These are phyloP conservation scores for Onychorhynchus coronatus DNA, from an alignment of 2,113 vertebrate species.

Conservation along the genomic window DNA sequence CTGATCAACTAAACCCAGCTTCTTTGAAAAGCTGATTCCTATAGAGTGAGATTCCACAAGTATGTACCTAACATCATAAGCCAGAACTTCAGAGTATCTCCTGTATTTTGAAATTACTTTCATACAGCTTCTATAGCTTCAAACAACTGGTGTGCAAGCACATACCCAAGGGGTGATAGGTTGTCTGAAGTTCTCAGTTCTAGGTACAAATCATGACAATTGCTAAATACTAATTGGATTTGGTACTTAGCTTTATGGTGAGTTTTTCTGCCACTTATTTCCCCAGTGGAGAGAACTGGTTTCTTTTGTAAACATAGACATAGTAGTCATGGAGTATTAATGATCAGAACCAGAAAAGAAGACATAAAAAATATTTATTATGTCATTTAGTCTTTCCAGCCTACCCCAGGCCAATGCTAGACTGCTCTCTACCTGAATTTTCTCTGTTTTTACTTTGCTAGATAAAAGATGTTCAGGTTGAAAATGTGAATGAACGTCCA, in stretches of 20 bases:
- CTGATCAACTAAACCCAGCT: not conserved
- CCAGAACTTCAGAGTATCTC: not conserved
- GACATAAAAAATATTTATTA: not conserved
- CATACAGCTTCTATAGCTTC: not conserved
- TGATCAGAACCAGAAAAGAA: not conserved
- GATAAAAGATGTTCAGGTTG: constrained; percentile 85
- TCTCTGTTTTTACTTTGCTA: constrained; percentile 61
- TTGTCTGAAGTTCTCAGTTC: not conserved
- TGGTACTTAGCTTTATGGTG: not conserved
- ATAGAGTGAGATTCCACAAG: not conserved
- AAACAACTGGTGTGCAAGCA: not conserved
- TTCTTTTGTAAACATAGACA: not conserved
- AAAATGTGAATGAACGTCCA: constrained; percentile 75
- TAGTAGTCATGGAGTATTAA: not conserved
- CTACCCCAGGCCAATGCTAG: not conserved
- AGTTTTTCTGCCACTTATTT: not conserved
- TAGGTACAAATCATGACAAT: not conserved
- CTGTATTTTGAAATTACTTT: not conserved
- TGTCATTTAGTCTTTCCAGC: not conserved
- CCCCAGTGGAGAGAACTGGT: not conserved
- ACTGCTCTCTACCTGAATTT: not conserved
- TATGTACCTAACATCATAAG: not conserved
- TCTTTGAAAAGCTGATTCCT: not conserved
- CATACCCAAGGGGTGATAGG: not conserved
- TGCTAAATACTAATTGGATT: not conserved